Percentiles rank a stretch among this genome's conserved stretches.
Evolutionary conservation across 2,797 vertebrate genomes (phyloP).

Genomic region (Ctenochaetus hawaiiensis): DNA sequence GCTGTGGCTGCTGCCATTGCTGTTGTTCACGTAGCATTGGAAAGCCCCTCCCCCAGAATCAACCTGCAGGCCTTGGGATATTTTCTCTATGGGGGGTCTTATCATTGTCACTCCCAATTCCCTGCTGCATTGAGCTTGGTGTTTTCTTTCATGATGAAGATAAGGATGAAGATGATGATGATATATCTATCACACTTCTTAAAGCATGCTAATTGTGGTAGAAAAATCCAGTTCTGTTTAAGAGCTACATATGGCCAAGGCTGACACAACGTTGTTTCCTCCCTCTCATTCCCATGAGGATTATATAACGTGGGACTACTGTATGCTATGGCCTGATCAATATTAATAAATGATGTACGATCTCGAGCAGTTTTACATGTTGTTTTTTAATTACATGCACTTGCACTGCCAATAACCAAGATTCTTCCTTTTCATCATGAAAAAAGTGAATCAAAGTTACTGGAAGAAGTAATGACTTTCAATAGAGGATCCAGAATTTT

Average conservation of each 20-base stretch:
- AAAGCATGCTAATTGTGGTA: neutral
- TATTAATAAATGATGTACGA: neutral
- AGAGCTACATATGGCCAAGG: neutral
- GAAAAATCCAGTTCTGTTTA: neutral
- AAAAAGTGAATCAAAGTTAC: slow-evolving; percentile 34
- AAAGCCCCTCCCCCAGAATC: too few relatives aligned
- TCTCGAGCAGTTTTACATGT: slow-evolving; percentile 26
- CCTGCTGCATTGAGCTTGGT: too few relatives aligned
- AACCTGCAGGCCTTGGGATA: too few relatives aligned
- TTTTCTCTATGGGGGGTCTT: too few relatives aligned
- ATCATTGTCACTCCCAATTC: too few relatives aligned
- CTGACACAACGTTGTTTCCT: slow-evolving; percentile 5
- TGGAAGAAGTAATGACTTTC: slow-evolving; percentile 39
- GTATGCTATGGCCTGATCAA: too few relatives aligned
- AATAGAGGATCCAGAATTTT: slow-evolving; percentile 38
- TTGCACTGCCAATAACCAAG: slow-evolving; percentile 47
- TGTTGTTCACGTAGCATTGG: too few relatives aligned
- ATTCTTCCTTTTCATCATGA: slow-evolving; percentile 47
- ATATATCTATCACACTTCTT: neutral
- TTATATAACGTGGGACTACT: neutral
- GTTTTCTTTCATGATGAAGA: too few relatives aligned
- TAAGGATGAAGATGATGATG: too few relatives aligned
- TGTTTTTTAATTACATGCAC: slow-evolving; percentile 42
- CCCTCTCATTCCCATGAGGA: neutral
- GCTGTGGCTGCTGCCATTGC: too few relatives aligned